A percentile compares a stretch with the other conserved stretches of the same genome.
phyloP scores from a whole-genome alignment of 2,888 invertebrate species.

The Eumerus sabulonum region DNA sequence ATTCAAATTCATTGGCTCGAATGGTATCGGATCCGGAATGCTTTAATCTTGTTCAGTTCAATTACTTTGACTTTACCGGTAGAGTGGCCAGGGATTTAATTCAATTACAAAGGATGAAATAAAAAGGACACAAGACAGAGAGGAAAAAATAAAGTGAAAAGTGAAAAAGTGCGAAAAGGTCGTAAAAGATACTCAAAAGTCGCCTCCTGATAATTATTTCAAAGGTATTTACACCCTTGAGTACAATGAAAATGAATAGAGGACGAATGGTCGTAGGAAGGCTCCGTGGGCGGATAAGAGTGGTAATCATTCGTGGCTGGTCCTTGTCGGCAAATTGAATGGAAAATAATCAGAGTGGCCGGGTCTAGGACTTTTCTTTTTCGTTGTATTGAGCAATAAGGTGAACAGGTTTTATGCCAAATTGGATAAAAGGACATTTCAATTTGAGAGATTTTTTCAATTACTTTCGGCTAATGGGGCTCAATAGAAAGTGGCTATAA shows the following conservation, averaged over 20 bases:
- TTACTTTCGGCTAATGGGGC: constrained; percentile 20
- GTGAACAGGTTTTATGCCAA: constrained; percentile 47
- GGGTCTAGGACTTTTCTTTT: constrained; percentile 9
- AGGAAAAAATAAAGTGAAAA: constrained; percentile 9
- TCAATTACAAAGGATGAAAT: constrained; percentile 51
- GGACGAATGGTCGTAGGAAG: neutral
- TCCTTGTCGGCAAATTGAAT: constrained; percentile 62
- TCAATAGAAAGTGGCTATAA: constrained; percentile 16
- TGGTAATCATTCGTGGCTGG: constrained; percentile 61
- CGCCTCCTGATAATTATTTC: constrained; percentile 58
- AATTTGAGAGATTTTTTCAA: constrained; percentile 31
- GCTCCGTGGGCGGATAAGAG: constrained; percentile 36
- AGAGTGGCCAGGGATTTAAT: constrained; percentile 52
- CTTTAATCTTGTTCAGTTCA: constrained; percentile 46
- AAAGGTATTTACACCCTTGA: constrained; percentile 60
- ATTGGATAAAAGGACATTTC: constrained; percentile 52
- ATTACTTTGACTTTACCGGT: constrained; percentile 41
- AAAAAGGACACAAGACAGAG: constrained; percentile 8
- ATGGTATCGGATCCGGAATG: constrained; percentile 15
- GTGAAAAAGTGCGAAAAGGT: constrained; percentile 30
- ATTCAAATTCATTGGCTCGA: constrained; percentile 54
- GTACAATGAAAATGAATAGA: constrained; percentile 54
- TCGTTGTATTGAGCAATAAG: constrained; percentile 40
- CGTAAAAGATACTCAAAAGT: constrained; percentile 30
- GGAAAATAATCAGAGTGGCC: constrained; percentile 33